Percentiles rank a stretch among this genome's conserved stretches.
Evolutionary conservation across 2,797 vertebrate species (phyloP).

Genomic region (Crocodylus rhombifer): DNA sequence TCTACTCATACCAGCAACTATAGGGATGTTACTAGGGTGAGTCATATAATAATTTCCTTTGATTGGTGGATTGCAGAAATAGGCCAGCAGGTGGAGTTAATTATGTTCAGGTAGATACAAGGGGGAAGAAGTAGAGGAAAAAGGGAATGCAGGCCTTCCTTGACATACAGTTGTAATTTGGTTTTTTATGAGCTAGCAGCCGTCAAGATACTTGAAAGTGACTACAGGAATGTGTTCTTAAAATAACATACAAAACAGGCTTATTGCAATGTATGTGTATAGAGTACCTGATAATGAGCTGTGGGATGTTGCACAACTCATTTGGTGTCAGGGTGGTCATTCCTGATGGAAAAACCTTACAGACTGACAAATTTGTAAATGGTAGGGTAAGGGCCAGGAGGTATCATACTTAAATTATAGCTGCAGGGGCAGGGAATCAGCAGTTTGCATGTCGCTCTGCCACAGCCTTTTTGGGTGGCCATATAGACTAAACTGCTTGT

Average conservation of each 20-base stretch:
- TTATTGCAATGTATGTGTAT: neutral
- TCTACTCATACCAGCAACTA: conserved; percentile 32
- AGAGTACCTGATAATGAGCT: neutral
- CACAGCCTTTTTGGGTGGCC: neutral
- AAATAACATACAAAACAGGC: neutral
- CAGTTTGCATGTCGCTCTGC: neutral
- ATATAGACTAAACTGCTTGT: neutral
- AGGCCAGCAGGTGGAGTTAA: conserved; percentile 50
- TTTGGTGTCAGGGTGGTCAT: rapidly evolving
- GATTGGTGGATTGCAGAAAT: conserved; percentile 53
- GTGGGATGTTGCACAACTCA: neutral
- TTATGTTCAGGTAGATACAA: conserved; percentile 25
- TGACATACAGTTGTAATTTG: conserved; percentile 35
- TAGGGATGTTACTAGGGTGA: conserved; percentile 59
- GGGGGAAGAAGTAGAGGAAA: neutral
- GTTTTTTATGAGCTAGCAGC: neutral
- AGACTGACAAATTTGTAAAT: neutral
- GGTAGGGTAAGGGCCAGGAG: neutral
- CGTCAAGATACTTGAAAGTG: neutral
- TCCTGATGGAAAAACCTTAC: neutral
- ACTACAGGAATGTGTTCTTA: neutral
- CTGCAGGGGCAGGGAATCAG: neutral
- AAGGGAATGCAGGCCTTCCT: neutral
- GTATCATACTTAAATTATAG: neutral
- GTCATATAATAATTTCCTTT: conserved; percentile 41